Evolutionary conservation across 2,888 invertebrate species (phyloP).

Genomic region (Venusia cambrica): DNA sequence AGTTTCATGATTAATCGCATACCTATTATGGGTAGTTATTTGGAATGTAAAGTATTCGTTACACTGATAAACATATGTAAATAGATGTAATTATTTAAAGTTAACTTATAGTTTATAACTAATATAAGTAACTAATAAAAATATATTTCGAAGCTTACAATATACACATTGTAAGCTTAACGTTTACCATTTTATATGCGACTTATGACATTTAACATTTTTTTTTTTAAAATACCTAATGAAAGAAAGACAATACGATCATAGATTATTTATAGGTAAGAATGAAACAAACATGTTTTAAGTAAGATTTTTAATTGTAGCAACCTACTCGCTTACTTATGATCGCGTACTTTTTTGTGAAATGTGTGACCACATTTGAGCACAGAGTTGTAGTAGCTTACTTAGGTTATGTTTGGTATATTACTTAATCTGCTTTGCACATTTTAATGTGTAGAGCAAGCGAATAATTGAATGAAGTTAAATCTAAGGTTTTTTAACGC

Average conservation of each 20-base stretch:
- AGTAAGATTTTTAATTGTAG: not conserved
- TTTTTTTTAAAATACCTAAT: not conserved
- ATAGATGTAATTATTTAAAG: constrained; percentile 23
- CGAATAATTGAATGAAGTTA: too few species aligned
- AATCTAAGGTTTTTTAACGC: too few species aligned
- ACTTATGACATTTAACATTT: constrained; percentile 7
- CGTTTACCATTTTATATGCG: too few species aligned
- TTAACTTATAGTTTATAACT: constrained; percentile 1
- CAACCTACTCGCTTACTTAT: constrained; percentile 8
- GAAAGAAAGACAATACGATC: constrained; percentile 17
- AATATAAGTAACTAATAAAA: not conserved
- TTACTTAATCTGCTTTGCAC: constrained; percentile 4
- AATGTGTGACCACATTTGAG: constrained; percentile 13
- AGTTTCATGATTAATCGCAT: too few species aligned
- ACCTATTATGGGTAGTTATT: constrained; percentile 1
- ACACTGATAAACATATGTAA: constrained; percentile 15
- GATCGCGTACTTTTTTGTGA: constrained; percentile 12
- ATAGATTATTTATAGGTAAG: constrained; percentile 11
- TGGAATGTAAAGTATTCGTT: constrained; percentile 3
- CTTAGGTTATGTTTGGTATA: constrained; percentile 22
- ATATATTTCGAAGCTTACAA: too few species aligned
- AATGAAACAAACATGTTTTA: not conserved
- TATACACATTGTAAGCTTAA: too few species aligned
- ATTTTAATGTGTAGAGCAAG: not conserved
- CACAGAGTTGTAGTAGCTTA: constrained; percentile 13